Evolutionary conservation across 2,113 vertebrate species (phyloP), one percentile per base, ranked within the genome.

Genomic region (Psittacus erithacus): DNA sequence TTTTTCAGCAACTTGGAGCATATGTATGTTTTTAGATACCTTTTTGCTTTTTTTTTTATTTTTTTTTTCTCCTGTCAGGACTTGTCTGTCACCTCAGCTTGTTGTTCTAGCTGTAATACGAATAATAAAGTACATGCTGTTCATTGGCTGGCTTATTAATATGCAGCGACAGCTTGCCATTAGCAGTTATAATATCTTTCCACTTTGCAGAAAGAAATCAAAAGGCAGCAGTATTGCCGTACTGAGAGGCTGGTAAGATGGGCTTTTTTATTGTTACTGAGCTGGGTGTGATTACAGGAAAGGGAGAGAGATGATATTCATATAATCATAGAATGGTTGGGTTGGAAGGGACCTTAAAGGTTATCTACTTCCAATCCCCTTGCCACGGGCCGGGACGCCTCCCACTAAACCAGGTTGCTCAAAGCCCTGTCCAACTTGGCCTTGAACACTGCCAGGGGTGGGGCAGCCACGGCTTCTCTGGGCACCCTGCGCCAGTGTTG

Each of bases 81-180:
- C 88, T 94, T 68, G 93, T 94, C 96, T 95, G 64, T 81, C 96
- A 69, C 95, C 83, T 96, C 90, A 11, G 91, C 80, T 82, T 84
- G 68, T 77, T 95, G 88, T 84, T 92, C 64, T 68, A 64, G 73
- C 83, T 89, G 49, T 57, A 82, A 60, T 73, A 46, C 2, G 9
- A 73, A 57, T 93, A 92, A 94, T 84, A 19, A 92, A 89, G 92
- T 62, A 74, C 19, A 2, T 70, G 50, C 29, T 93, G 57, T 76
- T 93, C 57, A 71, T 79, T 79, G 88, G 46, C 67, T 83, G 89
- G 52, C 55, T 78, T 46, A 47, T 91, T 96, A 69, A 93, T 86
- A 87, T 79, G 90, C 92, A 86, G 86, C 0, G 53, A 90, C 71
- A 79, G 59, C 92, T 92, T 67, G 64, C 62, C 78, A 83, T 92